Evolutionary conservation across 2,797 vertebrate species (phyloP).

Genomic region (Periophthalmus magnuspinnatus): DNA sequence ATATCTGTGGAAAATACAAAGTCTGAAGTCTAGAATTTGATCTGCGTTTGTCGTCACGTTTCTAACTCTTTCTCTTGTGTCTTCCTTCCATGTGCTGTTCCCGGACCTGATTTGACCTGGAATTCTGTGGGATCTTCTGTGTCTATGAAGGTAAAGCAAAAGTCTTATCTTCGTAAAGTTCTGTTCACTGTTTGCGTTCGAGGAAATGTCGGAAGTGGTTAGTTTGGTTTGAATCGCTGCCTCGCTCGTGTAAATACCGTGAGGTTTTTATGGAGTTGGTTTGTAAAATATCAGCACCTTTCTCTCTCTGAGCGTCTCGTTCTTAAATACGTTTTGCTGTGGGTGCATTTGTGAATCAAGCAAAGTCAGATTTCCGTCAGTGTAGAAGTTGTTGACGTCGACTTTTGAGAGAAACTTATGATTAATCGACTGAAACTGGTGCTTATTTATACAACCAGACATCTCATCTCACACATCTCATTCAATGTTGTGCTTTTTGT

Average conservation of each 20-base stretch:
- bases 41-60: neutral
- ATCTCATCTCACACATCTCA: no score
- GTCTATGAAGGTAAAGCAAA: constrained; percentile 39
- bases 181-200: neutral
- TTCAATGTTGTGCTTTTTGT: no score
- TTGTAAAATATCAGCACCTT: neutral
- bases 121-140: constrained; percentile 13
- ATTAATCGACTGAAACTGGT: no score
- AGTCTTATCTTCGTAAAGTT: neutral
- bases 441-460: no score
- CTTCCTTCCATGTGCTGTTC: constrained; percentile 23
- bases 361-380: neutral
- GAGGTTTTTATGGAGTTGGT: neutral
- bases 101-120: constrained; percentile 23
- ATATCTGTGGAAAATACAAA: neutral
- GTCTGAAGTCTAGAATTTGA: neutral
- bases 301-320: neutral
- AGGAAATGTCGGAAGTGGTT: neutral
- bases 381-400: no score
- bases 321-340: neutral
- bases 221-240: neutral
- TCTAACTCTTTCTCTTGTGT: constrained; percentile 12
- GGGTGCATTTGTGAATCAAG: neutral
- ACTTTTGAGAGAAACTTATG: neutral
- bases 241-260: neutral